phyloP scores from a whole-genome alignment of 2,113 vertebrate species.

The Stigmatopora argus region DNA sequence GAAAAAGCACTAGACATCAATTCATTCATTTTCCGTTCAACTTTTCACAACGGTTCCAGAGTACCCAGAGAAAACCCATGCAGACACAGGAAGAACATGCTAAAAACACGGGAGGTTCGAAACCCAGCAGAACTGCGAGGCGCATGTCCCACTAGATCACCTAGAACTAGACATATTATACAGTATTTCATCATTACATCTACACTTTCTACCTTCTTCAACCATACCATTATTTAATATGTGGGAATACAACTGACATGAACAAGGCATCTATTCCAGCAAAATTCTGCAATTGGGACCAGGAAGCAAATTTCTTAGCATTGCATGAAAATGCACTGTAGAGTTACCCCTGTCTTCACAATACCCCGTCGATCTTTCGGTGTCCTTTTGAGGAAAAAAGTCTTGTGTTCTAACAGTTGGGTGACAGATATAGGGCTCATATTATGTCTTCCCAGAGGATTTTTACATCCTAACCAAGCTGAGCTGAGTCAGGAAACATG shows the following conservation, averaged over 20 bases:
- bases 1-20: no score
- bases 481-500: conserved; percentile 23
- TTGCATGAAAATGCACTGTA: background rate
- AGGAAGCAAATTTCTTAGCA: background rate
- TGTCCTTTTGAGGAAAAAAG: conserved; percentile 14
- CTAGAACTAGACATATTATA: no score
- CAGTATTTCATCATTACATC: no score
- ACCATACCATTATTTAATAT: background rate
- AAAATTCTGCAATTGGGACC: background rate
- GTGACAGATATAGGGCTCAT: conserved; percentile 21
- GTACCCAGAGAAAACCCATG: no score
- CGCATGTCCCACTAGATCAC: no score
- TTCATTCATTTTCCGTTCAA: no score
- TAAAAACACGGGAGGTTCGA: no score
- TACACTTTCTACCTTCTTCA: background rate
- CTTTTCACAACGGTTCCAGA: no score
- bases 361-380: background rate
- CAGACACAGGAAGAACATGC: no score
- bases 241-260: background rate
- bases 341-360: background rate
- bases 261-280: background rate
- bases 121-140: no score
- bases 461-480: conserved; percentile 37
- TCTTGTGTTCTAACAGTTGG: conserved; percentile 23
- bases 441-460: conserved; percentile 37